These are phyloP conservation scores for Crotalus viridis DNA, from an alignment of 2,113 vertebrate species.

Conservation along the genomic window DNA sequence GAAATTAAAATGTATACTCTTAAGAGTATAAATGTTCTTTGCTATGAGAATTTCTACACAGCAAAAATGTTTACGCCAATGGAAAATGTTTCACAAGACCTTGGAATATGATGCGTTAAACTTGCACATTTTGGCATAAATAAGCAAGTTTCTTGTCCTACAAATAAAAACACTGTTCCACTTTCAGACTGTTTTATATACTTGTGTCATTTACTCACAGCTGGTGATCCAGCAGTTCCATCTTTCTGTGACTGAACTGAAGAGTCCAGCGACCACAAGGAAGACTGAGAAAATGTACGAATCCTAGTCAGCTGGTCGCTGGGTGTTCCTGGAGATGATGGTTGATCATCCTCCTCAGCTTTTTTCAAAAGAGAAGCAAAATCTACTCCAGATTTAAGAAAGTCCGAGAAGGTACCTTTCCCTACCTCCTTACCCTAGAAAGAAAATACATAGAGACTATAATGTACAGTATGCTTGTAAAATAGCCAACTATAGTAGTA, in stretches of 20 bases:
- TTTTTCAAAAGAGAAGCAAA: constrained; percentile 90
- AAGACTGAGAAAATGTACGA: constrained; percentile 86
- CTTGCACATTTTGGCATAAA: neutral
- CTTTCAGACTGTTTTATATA: neutral
- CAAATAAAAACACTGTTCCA: neutral
- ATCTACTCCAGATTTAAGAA: constrained; percentile 87
- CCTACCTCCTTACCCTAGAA: constrained; percentile 88
- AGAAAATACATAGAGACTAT: constrained; percentile 38
- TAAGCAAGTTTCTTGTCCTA: neutral
- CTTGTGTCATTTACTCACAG: constrained; percentile 67
- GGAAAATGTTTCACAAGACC: neutral
- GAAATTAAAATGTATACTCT: neutral
- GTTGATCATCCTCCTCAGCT: constrained; percentile 76
- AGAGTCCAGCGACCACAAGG: constrained; percentile 79
- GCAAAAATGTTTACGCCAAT: neutral
- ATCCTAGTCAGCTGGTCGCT: constrained; percentile 56
- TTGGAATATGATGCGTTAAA: neutral
- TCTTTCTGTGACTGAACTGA: constrained; percentile 82
- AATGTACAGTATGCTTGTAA: constrained; percentile 17
- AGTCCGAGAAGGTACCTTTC: constrained; percentile 85
- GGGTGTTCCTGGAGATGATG: constrained; percentile 50
- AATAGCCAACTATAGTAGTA: neutral
- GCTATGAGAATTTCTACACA: neutral
- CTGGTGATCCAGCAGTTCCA: constrained; percentile 67
- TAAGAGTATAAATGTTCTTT: neutral